These are phyloP conservation scores for Eilema sororculum DNA, from an alignment of 2,888 invertebrate species.

Conservation along the genomic window DNA sequence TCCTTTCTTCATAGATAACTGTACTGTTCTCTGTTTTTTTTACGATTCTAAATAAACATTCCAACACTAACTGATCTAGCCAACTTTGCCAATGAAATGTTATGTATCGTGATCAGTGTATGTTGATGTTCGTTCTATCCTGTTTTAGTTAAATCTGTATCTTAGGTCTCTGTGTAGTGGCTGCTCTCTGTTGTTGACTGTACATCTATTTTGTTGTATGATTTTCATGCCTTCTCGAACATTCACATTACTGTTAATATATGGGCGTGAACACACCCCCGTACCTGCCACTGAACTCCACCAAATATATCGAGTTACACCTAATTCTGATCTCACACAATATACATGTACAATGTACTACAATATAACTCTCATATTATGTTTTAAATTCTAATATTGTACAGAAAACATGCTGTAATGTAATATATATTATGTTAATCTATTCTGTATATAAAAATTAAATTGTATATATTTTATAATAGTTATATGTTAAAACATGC, in stretches of 20 bases:
- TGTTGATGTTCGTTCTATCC: constrained; percentile 75
- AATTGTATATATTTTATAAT: constrained; percentile 38
- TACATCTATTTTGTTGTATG: constrained; percentile 85
- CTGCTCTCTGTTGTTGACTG: constrained; percentile 87
- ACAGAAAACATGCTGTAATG: constrained; percentile 2
- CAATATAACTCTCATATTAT: constrained; percentile 41
- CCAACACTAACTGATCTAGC: constrained; percentile 66
- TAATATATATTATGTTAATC: constrained; percentile 27
- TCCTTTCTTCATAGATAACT: constrained; percentile 61
- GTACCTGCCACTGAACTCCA: constrained; percentile 84
- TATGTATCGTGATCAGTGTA: constrained; percentile 66
- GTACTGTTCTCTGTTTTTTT: constrained; percentile 57
- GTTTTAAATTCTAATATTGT: constrained; percentile 34
- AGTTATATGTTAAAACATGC: constrained; percentile 45
- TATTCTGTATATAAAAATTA: constrained; percentile 22
- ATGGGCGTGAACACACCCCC: constrained; percentile 83
- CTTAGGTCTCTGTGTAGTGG: constrained; percentile 86
- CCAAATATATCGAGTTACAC: constrained; percentile 85
- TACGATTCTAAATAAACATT: constrained; percentile 61
- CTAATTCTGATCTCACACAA: constrained; percentile 83
- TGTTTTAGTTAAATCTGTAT: constrained; percentile 82
- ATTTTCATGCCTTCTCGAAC: constrained; percentile 86
- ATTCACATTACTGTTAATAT: constrained; percentile 85
- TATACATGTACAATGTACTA: constrained; percentile 72
- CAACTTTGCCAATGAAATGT: constrained; percentile 48